Evolutionary conservation across 2,888 invertebrate species (phyloP).

Genomic region (Tiliacea citrago): DNA sequence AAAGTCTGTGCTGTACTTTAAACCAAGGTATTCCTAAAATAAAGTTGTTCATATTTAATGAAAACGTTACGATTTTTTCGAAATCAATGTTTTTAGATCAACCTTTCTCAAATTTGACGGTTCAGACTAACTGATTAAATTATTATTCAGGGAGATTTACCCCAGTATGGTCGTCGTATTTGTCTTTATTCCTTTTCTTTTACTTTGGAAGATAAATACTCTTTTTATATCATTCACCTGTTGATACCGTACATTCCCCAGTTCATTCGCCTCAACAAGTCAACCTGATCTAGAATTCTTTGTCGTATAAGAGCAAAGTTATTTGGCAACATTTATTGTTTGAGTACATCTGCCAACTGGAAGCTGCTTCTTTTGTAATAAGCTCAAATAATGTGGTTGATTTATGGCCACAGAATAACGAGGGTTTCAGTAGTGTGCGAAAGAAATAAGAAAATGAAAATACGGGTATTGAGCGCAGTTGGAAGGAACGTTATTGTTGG

Average conservation of each 20-base stretch:
- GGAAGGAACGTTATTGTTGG: slow-evolving; percentile 30
- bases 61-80: background rate
- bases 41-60: background rate
- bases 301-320: slow-evolving; percentile 37
- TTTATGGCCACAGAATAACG: slow-evolving; percentile 44
- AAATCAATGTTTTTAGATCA: slow-evolving; percentile 10
- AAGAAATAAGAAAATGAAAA: slow-evolving; percentile 55
- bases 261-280: slow-evolving; percentile 45
- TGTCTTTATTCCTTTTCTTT: slow-evolving; percentile 40
- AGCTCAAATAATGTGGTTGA: slow-evolving; percentile 52
- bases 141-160: slow-evolving; percentile 35
- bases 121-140: slow-evolving; percentile 10
- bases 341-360: slow-evolving; percentile 36
- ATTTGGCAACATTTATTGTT: slow-evolving; percentile 51
- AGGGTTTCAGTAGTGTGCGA: slow-evolving; percentile 31
- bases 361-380: slow-evolving; percentile 39
- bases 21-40: background rate
- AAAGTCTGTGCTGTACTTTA: background rate
- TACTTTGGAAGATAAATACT: slow-evolving; percentile 34
- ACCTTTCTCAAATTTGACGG: background rate
- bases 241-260: slow-evolving; percentile 44
- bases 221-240: slow-evolving; percentile 49
- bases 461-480: slow-evolving; percentile 39
- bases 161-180: slow-evolving; percentile 14
- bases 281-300: slow-evolving; percentile 47